Percentiles rank a stretch among this genome's conserved stretches.
Conservation (phyloP, 2,888 invertebrate species). For the Gonocerus acuteangulatus region DNA sequence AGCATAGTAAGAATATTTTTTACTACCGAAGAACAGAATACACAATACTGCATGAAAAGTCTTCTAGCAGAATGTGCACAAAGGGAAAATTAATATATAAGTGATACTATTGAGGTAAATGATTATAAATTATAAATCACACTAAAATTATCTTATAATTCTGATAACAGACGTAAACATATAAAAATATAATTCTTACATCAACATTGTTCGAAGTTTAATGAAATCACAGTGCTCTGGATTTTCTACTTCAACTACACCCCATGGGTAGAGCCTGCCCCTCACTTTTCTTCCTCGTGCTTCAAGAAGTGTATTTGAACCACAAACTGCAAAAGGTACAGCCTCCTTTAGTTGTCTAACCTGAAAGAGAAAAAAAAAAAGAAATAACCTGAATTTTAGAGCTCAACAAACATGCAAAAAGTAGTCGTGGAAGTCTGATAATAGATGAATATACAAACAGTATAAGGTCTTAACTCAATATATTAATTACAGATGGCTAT, state of each 20-base stretch:
- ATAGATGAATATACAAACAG: slow-evolving; percentile 8
- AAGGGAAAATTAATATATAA: background rate
- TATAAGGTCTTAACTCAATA: background rate
- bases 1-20: too few species aligned
- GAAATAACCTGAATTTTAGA: too few species aligned
- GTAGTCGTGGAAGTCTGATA: too few species aligned
- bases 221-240: slow-evolving; percentile 98
- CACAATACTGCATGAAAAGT: too few species aligned
- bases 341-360: slow-evolving; percentile 85
- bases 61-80: too few species aligned
- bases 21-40: too few species aligned
- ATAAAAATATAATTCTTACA: slow-evolving; percentile 49
- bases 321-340: slow-evolving; percentile 97
- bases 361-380: slow-evolving; percentile 42
- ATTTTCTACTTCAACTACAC: slow-evolving; percentile 96
- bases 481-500: too few species aligned
- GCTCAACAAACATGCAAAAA: too few species aligned
- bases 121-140: too few species aligned
- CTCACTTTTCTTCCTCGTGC: slow-evolving; percentile 87
- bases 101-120: background rate
- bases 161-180: too few species aligned
- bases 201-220: slow-evolving; percentile 91
- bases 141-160: too few species aligned
- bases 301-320: slow-evolving; percentile 82
- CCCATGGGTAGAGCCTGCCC: slow-evolving; percentile 95